These are phyloP conservation scores for Lamellibrachia luymesi DNA, from an alignment of 1,140 invertebrate genomes.

Conservation along the genomic window DNA sequence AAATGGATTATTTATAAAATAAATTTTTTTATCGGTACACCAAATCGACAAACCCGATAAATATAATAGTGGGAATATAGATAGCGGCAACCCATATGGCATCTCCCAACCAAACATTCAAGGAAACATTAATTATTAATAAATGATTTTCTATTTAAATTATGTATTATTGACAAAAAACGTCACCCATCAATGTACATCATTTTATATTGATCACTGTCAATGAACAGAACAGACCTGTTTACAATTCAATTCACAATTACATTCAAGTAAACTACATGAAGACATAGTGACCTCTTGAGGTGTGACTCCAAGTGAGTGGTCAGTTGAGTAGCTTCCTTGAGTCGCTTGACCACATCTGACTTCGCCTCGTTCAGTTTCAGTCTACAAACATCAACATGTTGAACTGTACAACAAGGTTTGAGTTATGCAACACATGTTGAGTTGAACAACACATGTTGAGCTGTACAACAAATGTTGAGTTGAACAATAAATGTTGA, in stretches of 20 bases:
- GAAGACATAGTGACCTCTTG: slow-evolving; percentile 60
- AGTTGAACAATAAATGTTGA: too few relatives aligned
- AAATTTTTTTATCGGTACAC: neutral
- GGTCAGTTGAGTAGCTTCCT: slow-evolving; percentile 83
- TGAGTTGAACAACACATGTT: too few relatives aligned
- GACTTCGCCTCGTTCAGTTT: slow-evolving; percentile 90
- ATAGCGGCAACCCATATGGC: neutral
- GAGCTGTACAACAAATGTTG: too few relatives aligned
- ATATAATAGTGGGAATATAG: neutral
- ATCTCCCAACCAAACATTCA: too few relatives aligned
- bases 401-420: too few relatives aligned
- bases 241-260: neutral
- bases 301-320: slow-evolving; percentile 88
- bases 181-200: too few relatives aligned
- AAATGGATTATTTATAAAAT: neutral
- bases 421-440: too few relatives aligned
- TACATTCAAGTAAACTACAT: neutral
- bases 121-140: neutral
- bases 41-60: neutral
- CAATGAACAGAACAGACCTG: neutral
- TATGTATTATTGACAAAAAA: too few relatives aligned
- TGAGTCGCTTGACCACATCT: slow-evolving; percentile 77
- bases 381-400: slow-evolving; percentile 60
- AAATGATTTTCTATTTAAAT: too few relatives aligned
- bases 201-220: too few relatives aligned